phyloP scores from a whole-genome alignment of 2,888 invertebrate genomes.

The Sphaeridia pumilis region DNA sequence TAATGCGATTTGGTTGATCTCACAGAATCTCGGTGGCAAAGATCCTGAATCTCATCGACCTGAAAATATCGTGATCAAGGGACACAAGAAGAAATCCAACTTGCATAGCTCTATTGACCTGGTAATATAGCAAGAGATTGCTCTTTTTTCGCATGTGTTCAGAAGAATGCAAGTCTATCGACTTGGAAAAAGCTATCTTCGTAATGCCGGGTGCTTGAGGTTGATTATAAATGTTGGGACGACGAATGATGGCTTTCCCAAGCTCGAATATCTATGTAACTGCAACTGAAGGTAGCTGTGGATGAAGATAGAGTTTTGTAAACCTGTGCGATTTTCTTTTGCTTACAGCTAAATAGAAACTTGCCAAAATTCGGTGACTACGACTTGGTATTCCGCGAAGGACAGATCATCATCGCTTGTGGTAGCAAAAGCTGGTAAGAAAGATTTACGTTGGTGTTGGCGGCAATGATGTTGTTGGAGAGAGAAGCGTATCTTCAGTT shows the following conservation, averaged over 20 bases:
- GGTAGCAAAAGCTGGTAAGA: constrained; percentile 12
- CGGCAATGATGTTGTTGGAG: background rate
- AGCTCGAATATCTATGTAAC: background rate
- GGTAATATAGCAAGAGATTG: background rate
- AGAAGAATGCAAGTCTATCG: too few species aligned
- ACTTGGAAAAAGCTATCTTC: too few species aligned
- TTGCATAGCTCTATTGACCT: background rate
- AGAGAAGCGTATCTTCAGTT: background rate
- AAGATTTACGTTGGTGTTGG: background rate
- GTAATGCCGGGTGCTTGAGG: too few species aligned
- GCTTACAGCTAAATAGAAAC: constrained; percentile 8
- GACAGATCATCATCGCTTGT: constrained; percentile 8
- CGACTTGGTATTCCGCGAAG: constrained; percentile 4
- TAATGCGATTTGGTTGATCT: background rate
- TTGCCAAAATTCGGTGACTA: constrained; percentile 15
- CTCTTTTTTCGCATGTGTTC: background rate
- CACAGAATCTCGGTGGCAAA: constrained; percentile 7
- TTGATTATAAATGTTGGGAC: too few species aligned
- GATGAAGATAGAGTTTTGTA: constrained; percentile 1
- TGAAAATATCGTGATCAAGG: constrained; percentile 1
- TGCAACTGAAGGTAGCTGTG: too few species aligned
- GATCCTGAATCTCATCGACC: constrained; percentile 14
- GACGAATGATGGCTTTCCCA: background rate
- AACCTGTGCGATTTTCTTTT: background rate
- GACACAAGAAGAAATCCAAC: constrained; percentile 2